Conservation (phyloP, 2,888 invertebrate genomes). For the Neoitamus cyanurus region DNA sequence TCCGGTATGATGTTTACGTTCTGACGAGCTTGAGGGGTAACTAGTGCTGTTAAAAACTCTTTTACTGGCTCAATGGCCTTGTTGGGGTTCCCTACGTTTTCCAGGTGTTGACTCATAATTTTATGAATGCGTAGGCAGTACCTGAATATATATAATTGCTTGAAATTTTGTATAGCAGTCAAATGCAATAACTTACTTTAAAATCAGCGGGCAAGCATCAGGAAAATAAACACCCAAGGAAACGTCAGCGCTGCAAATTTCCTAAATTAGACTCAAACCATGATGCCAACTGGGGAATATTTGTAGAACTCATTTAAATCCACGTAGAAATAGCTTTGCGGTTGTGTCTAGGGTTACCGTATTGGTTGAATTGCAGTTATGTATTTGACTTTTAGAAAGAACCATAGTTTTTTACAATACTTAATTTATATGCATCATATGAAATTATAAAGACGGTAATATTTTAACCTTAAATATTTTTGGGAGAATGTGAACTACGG, state of each 20-base stretch:
- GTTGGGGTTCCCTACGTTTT: neutral
- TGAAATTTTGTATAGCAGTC: neutral
- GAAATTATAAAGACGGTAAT: no score
- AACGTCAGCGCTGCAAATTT: neutral
- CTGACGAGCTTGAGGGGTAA: slow-evolving; percentile 58
- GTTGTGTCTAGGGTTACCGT: no score
- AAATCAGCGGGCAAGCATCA: neutral
- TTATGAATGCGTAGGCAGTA: neutral
- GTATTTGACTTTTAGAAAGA: no score
- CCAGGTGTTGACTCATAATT: neutral
- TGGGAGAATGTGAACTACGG: no score
- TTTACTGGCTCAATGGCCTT: slow-evolving; percentile 50
- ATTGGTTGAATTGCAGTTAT: no score
- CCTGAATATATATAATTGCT: neutral
- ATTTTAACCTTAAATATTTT: no score
- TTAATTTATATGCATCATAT: no score
- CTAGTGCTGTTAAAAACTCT: slow-evolving; percentile 60
- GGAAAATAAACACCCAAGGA: neutral
- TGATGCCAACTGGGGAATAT: neutral
- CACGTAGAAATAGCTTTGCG: neutral
- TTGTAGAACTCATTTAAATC: neutral
- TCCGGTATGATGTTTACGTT: slow-evolving; percentile 61
- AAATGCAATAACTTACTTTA: neutral
- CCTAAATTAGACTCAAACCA: neutral
- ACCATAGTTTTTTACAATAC: no score